Evolutionary conservation across 2,113 vertebrate genomes (phyloP).

Genomic region (Okapia johnstoni): DNA sequence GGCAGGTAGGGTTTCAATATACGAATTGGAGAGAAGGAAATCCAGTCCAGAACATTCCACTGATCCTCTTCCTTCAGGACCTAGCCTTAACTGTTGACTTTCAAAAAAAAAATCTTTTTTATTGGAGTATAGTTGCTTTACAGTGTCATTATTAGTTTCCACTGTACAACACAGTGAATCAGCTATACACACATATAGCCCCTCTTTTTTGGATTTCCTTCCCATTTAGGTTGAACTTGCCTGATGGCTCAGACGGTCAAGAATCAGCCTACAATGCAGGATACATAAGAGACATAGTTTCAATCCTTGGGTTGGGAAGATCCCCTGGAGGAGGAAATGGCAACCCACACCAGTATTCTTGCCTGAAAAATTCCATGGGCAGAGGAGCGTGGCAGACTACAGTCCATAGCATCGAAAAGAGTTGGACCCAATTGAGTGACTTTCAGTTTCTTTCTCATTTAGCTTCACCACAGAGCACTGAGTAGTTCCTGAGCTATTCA

Average conservation of each 20-base stretch:
- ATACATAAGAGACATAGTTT: neutral
- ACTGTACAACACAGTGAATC: neutral
- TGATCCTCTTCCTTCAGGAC: neutral
- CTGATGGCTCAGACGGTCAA: neutral
- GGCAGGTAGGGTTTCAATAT: too few relatives aligned
- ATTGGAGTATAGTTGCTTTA: neutral
- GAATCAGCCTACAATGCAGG: neutral
- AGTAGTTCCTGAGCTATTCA: neutral
- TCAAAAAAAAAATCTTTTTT: neutral
- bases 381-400: neutral
- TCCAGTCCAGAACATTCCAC: neutral
- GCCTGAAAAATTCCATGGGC: neutral
- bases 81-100: neutral
- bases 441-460: neutral
- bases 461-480: neutral
- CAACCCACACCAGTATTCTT: neutral
- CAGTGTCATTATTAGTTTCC: neutral
- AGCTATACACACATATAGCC: neutral
- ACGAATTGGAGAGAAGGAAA: neutral
- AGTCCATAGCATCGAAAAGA: neutral
- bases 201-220: neutral
- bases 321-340: neutral
- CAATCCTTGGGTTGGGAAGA: neutral
- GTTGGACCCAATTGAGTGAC: neutral
- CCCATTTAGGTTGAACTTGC: neutral